phyloP scores from a whole-genome alignment of 2,888 invertebrate species.

The Phragmatobia fuliginosa region DNA sequence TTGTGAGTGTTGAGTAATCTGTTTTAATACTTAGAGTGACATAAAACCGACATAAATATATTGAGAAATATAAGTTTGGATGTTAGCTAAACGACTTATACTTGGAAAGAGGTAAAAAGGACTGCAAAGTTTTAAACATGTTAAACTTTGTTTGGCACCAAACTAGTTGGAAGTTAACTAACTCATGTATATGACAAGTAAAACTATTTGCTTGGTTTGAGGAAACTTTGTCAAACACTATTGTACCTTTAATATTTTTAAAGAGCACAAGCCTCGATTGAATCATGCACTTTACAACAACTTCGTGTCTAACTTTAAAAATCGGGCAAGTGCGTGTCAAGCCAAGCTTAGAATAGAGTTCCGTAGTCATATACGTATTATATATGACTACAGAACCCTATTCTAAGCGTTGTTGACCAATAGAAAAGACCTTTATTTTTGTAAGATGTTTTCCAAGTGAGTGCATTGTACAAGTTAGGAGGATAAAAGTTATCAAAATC shows the following conservation, averaged over 20 bases:
- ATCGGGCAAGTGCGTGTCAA: no score
- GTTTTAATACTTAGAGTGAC: not conserved
- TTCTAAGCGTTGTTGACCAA: no score
- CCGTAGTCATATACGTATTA: no score
- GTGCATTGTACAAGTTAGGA: no score
- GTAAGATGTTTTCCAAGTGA: no score
- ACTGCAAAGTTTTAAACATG: not conserved
- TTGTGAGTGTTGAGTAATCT: not conserved
- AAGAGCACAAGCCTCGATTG: not conserved
- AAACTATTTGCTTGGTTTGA: not conserved
- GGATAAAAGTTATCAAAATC: no score
- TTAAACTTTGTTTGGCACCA: not conserved
- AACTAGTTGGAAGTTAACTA: not conserved
- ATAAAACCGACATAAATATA: not conserved
- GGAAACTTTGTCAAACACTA: not conserved
- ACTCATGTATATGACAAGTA: not conserved
- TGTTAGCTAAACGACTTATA: not conserved
- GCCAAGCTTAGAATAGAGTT: no score
- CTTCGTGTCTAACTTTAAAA: no score
- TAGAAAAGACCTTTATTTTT: no score
- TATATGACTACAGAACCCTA: no score
- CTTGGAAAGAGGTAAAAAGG: not conserved
- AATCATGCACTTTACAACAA: not conserved
- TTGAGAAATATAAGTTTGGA: not conserved
- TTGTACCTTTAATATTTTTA: not conserved